Base-by-base conservation (phyloP, 1,140 invertebrate species). In the Zaprionus kolodkinae region DNA sequence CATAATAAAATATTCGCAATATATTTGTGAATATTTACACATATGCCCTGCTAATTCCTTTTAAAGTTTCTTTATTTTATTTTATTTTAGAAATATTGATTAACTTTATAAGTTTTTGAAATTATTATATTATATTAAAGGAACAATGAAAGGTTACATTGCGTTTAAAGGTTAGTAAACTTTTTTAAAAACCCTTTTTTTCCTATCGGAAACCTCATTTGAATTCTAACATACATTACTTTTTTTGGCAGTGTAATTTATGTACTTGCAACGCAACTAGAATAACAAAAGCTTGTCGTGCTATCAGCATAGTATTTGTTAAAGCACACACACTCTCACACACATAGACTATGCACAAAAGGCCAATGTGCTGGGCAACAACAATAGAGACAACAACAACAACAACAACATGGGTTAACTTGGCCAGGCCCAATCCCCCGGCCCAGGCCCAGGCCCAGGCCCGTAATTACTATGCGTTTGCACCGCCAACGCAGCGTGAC, bases 401-500 rank as follows among this genome's bases (percentile, higher is more conserved):
- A 40, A 3, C 17, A 21, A 15, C 36, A 35, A 10, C 52, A 63
- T n/a, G 59, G 52, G 60, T 48, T 52, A 35, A 57, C 52, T 38
- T 63, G 66, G 59, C 66, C 63, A 63, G 59, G 52, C 59, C 66
- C 52, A 21, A 2, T 21, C 21, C 21, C n/a, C n/a, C n/a, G n/a
- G n/a, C n/a, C n/a, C 21, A 2, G 21, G 21, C 21, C 21, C 21
- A 21, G 21, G 2, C 21, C 21, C 21, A 57, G 59, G 52, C 59
- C 66, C 52, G 57, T 74, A 62, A 74, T 74, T 74, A 70, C 52
- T 48, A 57, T 74, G 30, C 65, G 38, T 73, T 45, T 45, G 40
- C 7, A 15, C 40, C n/a, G n/a, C 56, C 72, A 75, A 75, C 72
- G 72, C 72, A 75, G 67, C 72, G 72, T 75, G 73, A 76, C 61